Evolutionary conservation across 2,888 invertebrate genomes (phyloP).

Genomic region (Metopia argyrocephala): DNA sequence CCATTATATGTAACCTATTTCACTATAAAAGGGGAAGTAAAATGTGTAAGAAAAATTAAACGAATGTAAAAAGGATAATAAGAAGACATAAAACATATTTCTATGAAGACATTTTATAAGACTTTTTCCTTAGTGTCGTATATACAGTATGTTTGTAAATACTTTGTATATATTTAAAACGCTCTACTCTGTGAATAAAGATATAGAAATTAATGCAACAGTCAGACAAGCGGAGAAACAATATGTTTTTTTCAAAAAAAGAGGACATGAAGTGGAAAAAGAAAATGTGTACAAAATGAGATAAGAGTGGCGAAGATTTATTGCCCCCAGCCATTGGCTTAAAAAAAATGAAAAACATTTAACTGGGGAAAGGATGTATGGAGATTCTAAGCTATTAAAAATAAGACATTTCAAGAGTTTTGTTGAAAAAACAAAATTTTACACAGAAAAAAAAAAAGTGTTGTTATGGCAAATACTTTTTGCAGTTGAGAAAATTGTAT

Average conservation of each 20-base stretch:
- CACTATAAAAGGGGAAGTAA: not conserved
- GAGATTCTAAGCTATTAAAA: no score
- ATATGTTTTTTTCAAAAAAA: not conserved
- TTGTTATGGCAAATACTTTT: no score
- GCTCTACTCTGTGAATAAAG: no score
- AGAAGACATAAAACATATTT: constrained; percentile 53
- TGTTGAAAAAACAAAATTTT: no score
- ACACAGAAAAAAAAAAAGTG: no score
- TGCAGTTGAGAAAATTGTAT: no score
- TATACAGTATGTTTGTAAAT: not conserved
- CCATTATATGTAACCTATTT: no score
- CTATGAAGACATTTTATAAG: constrained; percentile 38
- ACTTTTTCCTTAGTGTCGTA: not conserved
- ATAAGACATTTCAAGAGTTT: no score
- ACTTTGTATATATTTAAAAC: constrained; percentile 4
- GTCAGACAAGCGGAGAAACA: not conserved
- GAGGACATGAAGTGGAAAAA: constrained; percentile 42
- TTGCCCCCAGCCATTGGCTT: constrained; percentile 76
- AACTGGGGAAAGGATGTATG: constrained; percentile 8
- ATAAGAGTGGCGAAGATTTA: constrained; percentile 76
- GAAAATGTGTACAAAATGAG: constrained; percentile 66
- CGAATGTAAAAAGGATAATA: constrained; percentile 32
- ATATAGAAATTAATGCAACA: not conserved
- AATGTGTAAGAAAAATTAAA: not conserved
- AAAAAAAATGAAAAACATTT: constrained; percentile 77